Conservation (phyloP, 2,113 vertebrate species). For the Lycocorax pyrrhopterus region DNA sequence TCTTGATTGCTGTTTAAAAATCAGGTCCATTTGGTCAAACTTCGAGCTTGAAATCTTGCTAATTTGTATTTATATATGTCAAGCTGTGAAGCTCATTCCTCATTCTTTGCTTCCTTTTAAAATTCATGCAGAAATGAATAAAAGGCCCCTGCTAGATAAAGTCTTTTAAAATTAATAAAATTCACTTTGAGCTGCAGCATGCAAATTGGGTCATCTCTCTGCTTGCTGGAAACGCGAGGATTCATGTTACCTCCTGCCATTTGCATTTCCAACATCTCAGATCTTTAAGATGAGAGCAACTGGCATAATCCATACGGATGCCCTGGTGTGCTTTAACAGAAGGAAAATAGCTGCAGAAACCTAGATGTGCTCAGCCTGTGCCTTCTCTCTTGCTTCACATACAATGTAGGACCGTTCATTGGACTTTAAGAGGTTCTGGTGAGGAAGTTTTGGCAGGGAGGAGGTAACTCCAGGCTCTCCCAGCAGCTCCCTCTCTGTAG, state of each 20-base stretch:
- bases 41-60: neutral
- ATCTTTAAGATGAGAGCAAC: neutral
- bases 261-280: neutral
- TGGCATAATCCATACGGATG: accelerated
- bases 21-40: neutral
- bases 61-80: neutral
- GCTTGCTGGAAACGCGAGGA: neutral
- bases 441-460: neutral
- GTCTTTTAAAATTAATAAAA: constrained; percentile 9
- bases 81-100: constrained; percentile 4
- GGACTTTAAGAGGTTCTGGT: neutral
- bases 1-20: neutral
- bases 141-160: neutral
- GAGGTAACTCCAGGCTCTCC: neutral
- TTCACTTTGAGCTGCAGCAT: neutral
- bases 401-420: neutral
- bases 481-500: neutral
- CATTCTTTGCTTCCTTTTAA: neutral
- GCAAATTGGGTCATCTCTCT: constrained; percentile 6
- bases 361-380: neutral
- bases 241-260: neutral
- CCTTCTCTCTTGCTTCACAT: neutral
- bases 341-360: neutral
- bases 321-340: neutral
- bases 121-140: neutral